Evolutionary conservation across 2,888 invertebrate species (phyloP).

Genomic region (Piscicola geometra): DNA sequence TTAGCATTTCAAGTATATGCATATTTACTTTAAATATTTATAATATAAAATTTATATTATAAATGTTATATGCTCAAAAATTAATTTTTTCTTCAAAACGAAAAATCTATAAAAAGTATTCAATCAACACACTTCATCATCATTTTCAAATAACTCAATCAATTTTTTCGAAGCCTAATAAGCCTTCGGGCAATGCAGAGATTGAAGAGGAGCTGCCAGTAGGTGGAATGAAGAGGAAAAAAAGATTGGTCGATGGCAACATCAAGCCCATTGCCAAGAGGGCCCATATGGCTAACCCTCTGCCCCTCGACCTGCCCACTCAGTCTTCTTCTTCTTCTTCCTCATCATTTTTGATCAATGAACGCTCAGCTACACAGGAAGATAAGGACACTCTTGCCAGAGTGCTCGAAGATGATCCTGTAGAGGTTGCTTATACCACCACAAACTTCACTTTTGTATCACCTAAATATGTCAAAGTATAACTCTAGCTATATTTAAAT

Average conservation of each 20-base stretch:
- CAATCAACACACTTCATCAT: too few species aligned
- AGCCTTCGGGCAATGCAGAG: slow-evolving; percentile 19
- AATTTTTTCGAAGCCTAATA: slow-evolving; percentile 30
- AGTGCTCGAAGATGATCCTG: slow-evolving; percentile 34
- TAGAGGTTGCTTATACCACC: too few species aligned
- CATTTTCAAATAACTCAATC: not conserved
- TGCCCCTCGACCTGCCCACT: not conserved
- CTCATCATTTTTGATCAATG: not conserved
- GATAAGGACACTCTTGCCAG: slow-evolving; percentile 26
- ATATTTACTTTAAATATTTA: too few species aligned
- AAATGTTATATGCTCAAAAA: too few species aligned
- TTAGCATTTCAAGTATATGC: slow-evolving; percentile 50
- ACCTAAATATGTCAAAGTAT: too few species aligned
- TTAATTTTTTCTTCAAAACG: too few species aligned
- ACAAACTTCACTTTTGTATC: too few species aligned
- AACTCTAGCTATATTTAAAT: too few species aligned
- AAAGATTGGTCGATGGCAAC: slow-evolving; percentile 32
- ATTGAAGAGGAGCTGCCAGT: not conserved
- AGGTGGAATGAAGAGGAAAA: slow-evolving; percentile 28
- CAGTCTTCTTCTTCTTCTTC: not conserved
- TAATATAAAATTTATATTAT: too few species aligned
- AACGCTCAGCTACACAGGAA: slow-evolving; percentile 6
- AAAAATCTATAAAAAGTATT: too few species aligned
- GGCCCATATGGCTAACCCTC: not conserved
- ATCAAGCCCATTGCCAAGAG: slow-evolving; percentile 9